Percentiles rank a stretch among this genome's conserved stretches.
These are phyloP conservation scores for Bergia sp. DNA, from an alignment of 92 coral and sea anemone genomes.

Conservation along the genomic window DNA sequence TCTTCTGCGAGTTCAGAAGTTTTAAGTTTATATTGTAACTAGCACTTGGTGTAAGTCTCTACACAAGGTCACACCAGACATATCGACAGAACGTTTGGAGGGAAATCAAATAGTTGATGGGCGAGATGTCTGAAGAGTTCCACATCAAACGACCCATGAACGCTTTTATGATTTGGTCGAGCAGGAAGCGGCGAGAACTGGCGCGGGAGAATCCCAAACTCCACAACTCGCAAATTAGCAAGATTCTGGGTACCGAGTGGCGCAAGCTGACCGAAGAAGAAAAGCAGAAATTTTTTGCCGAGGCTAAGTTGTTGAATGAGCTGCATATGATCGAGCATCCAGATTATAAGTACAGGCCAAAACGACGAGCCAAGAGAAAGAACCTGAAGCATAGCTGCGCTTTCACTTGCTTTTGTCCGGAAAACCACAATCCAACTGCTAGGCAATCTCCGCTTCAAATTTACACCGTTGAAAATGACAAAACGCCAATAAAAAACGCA, in stretches of 20 bases:
- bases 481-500: slow-evolving; percentile 3
- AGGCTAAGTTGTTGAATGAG: slow-evolving; percentile 82
- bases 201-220: slow-evolving; percentile 82
- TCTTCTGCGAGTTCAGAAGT: too few relatives aligned
- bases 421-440: slow-evolving; percentile 12
- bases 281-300: slow-evolving; percentile 86
- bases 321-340: slow-evolving; percentile 90
- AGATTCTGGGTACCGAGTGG: slow-evolving; percentile 87
- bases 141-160: slow-evolving; percentile 89
- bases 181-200: slow-evolving; percentile 78
- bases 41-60: too few relatives aligned
- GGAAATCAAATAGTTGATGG: too few relatives aligned
- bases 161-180: slow-evolving; percentile 92
- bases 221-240: slow-evolving; percentile 88
- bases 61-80: too few relatives aligned
- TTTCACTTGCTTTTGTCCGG: slow-evolving; percentile 19
- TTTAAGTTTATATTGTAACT: too few relatives aligned
- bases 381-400: slow-evolving; percentile 44
- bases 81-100: not conserved
- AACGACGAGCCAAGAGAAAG: slow-evolving; percentile 70
- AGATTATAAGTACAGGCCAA: slow-evolving; percentile 85
- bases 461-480: slow-evolving; percentile 11
- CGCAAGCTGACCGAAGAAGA: slow-evolving; percentile 71
- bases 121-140: slow-evolving; percentile 42
- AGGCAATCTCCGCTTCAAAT: slow-evolving; percentile 26